Conservation (phyloP, 35 echinoderm and acorn worm species). For the Apostichopus japonicus region DNA sequence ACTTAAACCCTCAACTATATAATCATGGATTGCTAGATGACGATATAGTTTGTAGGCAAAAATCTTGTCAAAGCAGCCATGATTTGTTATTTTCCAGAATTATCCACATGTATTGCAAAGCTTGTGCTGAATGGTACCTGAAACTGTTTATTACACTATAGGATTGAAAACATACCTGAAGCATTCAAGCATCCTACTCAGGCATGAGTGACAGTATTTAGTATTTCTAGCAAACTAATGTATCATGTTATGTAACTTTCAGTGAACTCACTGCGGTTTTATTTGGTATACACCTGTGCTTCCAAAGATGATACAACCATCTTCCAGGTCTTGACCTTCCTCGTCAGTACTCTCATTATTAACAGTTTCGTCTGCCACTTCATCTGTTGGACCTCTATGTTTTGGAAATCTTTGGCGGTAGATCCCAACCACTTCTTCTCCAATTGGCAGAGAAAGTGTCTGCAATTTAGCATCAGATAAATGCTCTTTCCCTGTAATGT, state of each 20-base stretch:
- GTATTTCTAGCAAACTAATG: not conserved
- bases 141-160: not conserved
- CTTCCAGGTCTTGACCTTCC: not conserved
- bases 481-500: constrained; percentile 30
- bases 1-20: no score
- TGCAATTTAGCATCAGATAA: constrained; percentile 65
- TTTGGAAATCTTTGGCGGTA: constrained; percentile 45
- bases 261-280: not conserved
- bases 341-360: no score
- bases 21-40: no score
- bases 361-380: not conserved
- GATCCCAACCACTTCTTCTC: constrained; percentile 57
- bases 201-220: no score
- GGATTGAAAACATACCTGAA: no score
- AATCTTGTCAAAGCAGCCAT: no score
- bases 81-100: no score
- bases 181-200: no score
- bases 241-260: not conserved
- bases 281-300: constrained; percentile 7
- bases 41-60: no score
- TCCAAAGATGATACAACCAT: not conserved
- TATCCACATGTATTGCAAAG: no score
- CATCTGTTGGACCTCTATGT: not conserved
- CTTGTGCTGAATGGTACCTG: no score
- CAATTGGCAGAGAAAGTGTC: constrained; percentile 58